Percentiles rank a stretch among this genome's conserved stretches.
These are phyloP conservation scores for Chiropotes sagulatus DNA, from an alignment of 2,797 vertebrate genomes.

Conservation along the genomic window DNA sequence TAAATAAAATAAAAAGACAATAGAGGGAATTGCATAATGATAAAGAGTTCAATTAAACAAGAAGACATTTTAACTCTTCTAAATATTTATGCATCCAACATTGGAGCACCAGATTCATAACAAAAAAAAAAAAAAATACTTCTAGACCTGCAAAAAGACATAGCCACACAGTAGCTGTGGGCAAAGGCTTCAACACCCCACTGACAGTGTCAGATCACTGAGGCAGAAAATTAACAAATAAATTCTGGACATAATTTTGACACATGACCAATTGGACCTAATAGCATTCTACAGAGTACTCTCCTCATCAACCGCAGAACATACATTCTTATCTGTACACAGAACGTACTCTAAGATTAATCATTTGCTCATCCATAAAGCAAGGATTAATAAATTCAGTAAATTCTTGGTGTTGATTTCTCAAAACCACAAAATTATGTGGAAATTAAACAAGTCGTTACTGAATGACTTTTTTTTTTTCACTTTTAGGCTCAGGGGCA, in stretches of 20 bases:
- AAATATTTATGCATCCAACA: background rate
- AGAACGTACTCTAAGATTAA: background rate
- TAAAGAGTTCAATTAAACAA: background rate
- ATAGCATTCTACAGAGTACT: background rate
- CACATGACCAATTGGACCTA: background rate
- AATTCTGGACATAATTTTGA: background rate
- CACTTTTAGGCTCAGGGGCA: too few species aligned
- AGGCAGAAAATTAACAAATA: background rate
- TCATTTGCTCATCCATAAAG: background rate
- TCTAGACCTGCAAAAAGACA: background rate
- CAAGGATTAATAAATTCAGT: background rate
- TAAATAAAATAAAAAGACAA: background rate
- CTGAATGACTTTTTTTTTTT: too few species aligned
- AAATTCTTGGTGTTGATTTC: background rate
- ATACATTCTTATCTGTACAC: background rate
- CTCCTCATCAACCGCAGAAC: background rate
- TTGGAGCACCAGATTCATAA: background rate
- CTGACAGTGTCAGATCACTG: background rate
- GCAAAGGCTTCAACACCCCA: background rate
- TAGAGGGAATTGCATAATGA: background rate
- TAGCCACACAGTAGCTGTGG: background rate
- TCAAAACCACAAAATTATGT: background rate
- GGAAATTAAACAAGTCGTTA: background rate
- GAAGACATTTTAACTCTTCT: background rate
- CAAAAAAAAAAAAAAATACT: background rate